Conservation (phyloP, 2,797 vertebrate genomes). For the Petrocephalus sullivani region DNA sequence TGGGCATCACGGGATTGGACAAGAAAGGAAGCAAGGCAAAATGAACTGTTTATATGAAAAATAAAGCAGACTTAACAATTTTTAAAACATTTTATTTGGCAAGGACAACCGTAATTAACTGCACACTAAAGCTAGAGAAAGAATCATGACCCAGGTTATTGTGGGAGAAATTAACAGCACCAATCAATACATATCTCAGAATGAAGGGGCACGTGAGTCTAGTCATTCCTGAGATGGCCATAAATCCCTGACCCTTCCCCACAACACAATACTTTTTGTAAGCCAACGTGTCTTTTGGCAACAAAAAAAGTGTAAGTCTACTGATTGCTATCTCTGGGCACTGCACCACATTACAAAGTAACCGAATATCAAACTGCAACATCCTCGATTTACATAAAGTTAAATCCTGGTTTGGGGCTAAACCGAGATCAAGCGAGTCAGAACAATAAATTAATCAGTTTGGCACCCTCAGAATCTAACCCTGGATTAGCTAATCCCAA, state of each 20-base stretch:
- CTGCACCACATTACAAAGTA: constrained; percentile 53
- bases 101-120: background rate
- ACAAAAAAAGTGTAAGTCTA: constrained; percentile 9
- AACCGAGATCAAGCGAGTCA: constrained; percentile 27
- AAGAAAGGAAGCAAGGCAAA: background rate
- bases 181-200: background rate
- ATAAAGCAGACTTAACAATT: background rate
- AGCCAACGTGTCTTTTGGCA: background rate
- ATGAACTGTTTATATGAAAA: background rate
- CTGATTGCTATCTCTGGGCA: constrained; percentile 55
- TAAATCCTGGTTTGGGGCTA: constrained; percentile 42
- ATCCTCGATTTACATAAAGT: constrained; percentile 59
- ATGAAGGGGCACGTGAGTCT: background rate
- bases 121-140: background rate
- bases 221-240: background rate
- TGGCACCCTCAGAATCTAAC: constrained; percentile 16
- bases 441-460: constrained; percentile 17
- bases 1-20: background rate
- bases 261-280: background rate
- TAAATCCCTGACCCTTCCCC: background rate
- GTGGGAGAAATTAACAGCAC: background rate
- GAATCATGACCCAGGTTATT: background rate
- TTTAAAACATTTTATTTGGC: background rate
- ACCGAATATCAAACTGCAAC: constrained; percentile 49
- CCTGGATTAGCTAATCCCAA: constrained; percentile 46